Percentiles rank a stretch among this genome's conserved stretches.
phyloP scores from a whole-genome alignment of 2,797 vertebrate genomes.

The Trematomus bernacchii region DNA sequence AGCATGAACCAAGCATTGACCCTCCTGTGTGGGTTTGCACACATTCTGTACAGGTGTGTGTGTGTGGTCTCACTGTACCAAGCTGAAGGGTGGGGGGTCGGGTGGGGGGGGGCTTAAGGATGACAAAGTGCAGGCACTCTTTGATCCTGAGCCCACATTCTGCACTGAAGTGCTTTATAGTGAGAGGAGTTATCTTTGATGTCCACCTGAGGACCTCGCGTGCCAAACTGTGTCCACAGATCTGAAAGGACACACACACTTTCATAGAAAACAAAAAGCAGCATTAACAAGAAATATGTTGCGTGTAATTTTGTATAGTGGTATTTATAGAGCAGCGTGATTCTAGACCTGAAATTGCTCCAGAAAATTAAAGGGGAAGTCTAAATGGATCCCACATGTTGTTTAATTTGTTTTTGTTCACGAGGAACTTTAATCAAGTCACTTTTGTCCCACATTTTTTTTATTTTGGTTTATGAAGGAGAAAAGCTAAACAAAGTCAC shows the following conservation, averaged over 20 bases:
- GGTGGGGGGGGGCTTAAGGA: slow-evolving; percentile 49
- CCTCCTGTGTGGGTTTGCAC: slow-evolving; percentile 33
- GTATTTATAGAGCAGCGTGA: neutral
- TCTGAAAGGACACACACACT: slow-evolving; percentile 17
- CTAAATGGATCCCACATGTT: slow-evolving; percentile 9
- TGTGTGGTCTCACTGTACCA: slow-evolving; percentile 67
- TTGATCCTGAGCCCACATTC: slow-evolving; percentile 74
- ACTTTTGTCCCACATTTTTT: too few relatives aligned
- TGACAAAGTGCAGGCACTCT: slow-evolving; percentile 74
- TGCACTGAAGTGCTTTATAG: slow-evolving; percentile 53
- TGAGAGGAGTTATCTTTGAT: slow-evolving; percentile 66
- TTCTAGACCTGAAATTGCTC: slow-evolving; percentile 20
- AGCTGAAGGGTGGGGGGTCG: slow-evolving; percentile 23
- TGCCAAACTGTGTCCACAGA: slow-evolving; percentile 34
- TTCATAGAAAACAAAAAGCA: neutral
- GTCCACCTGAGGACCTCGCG: slow-evolving; percentile 65
- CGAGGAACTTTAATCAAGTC: neutral
- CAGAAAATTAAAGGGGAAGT: slow-evolving; percentile 38
- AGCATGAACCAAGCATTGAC: slow-evolving; percentile 49
- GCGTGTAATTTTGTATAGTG: neutral
- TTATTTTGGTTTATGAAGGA: neutral
- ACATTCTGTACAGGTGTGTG: slow-evolving; percentile 53
- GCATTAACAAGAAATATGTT: neutral
- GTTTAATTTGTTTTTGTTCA: neutral
- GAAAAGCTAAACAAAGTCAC: neutral